These are phyloP conservation scores for Phymastichus coffea DNA, from an alignment of 1,140 invertebrate species.

Conservation along the genomic window DNA sequence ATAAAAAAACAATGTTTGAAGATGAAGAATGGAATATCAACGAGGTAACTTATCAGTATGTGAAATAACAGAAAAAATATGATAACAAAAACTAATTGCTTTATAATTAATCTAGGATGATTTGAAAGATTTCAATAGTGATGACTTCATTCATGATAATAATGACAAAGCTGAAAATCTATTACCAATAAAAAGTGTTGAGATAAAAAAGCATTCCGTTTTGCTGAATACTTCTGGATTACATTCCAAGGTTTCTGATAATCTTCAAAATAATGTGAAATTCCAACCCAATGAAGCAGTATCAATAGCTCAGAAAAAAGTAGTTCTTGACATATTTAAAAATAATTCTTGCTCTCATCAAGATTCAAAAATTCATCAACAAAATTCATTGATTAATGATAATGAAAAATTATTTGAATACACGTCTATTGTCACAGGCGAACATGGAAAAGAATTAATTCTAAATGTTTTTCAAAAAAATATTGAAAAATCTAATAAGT, in stretches of 20 bases:
- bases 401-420: not conserved
- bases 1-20: constrained; percentile 37
- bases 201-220: not conserved
- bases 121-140: constrained; percentile 27
- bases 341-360: not conserved
- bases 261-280: not conserved
- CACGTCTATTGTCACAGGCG: not conserved
- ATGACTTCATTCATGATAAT: constrained; percentile 3
- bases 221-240: not conserved
- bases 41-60: constrained; percentile 36
- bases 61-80: constrained; percentile 1
- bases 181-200: not conserved
- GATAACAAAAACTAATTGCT: not conserved
- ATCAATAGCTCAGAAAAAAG: constrained; percentile 17
- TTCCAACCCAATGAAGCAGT: not conserved
- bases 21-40: constrained; percentile 37
- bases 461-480: constrained; percentile 3
- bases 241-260: not conserved
- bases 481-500: not conserved
- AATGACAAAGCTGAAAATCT: constrained; percentile 3
- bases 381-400: not conserved
- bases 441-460: not conserved
- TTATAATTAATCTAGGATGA: constrained; percentile 32
- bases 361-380: not conserved
- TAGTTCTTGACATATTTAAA: constrained; percentile 16